Evolutionary conservation across 92 coral and sea anemone species (phyloP), one percentile per base, ranked within the genome.

Genomic region (Epizoanthus scotinus): DNA sequence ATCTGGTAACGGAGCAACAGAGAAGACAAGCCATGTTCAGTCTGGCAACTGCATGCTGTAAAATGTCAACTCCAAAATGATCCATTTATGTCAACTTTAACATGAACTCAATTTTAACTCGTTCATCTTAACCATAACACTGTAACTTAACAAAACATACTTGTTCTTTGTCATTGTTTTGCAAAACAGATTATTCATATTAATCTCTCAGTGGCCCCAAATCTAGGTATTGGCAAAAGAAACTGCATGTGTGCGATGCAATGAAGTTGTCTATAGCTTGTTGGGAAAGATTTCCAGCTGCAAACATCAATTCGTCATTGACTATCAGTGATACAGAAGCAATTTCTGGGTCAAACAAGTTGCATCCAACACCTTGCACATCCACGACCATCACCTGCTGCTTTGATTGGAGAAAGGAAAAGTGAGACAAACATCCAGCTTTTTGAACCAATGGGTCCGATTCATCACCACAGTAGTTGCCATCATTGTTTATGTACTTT

Each of bases 291-390:
- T 83, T 83, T 22, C 86, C 86, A 47, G 80, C 72, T 21, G 72
- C 53, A 83, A 82, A 83, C 73, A 72, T 60, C 14, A 83, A 75
- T 68, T 83, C 81, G 25, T 59, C 59, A 59, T 72, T 59, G 55
- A 38, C 55, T 6, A 61, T 68, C 31, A 70, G 67, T 69, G 54
- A 38, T 71, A 63, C 81, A 71, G 86, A 83, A 24, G 86, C 86
- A 40, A 83, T 72, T 50, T 83, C 86, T 40, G 81, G 86, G 73
- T 83, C 81, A 25, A 71, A 83, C 72, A 83, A 14, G 81, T 61
- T 69, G 64, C 49, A 71, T 13, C 68, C 80, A 28, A 47, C 81
- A 17, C 86, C 86, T 82, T 71, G 86, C 20, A 83, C 58, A 49
- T 83, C 86, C 28, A 83, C 29, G 4, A 83, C 81, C 86, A 83